Conservation (phyloP, 2,113 vertebrate species). For the Brachirus orientalis region DNA sequence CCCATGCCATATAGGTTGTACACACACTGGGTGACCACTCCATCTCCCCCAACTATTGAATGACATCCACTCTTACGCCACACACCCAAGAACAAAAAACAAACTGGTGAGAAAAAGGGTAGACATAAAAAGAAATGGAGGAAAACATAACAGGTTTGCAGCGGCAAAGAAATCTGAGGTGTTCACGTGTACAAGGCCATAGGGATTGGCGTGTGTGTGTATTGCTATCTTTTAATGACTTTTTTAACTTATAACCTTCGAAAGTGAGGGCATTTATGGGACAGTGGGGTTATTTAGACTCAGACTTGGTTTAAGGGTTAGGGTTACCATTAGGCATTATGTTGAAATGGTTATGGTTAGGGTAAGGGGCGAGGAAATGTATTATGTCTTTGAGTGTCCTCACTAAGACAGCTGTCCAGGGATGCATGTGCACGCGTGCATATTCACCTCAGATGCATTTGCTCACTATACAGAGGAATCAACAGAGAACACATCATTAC, state of each 20-base stretch:
- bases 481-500: conserved; percentile 43
- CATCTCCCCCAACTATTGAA: conserved; percentile 24
- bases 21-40: conserved; percentile 28
- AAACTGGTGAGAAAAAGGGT: conserved; percentile 25
- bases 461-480: conserved; percentile 30
- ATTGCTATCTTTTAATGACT: no score
- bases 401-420: not conserved
- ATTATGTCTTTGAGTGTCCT: conserved; percentile 4
- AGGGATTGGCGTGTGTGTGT: no score
- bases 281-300: no score
- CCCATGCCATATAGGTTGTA: conserved; percentile 34
- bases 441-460: conserved; percentile 47
- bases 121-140: conserved; percentile 13
- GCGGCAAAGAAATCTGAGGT: conserved; percentile 22
- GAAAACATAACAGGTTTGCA: conserved; percentile 37
- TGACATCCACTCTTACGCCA: conserved; percentile 38
- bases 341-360: no score
- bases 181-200: no score
- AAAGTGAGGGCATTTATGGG: no score
- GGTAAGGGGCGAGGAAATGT: no score
- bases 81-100: conserved; percentile 59
- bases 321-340: no score
- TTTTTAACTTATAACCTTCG: no score
- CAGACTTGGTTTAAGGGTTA: no score
- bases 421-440: not conserved